Evolutionary conservation across 2,113 vertebrate species (phyloP), one percentile per base, ranked within the genome.

Genomic region (Silurus meridionalis): DNA sequence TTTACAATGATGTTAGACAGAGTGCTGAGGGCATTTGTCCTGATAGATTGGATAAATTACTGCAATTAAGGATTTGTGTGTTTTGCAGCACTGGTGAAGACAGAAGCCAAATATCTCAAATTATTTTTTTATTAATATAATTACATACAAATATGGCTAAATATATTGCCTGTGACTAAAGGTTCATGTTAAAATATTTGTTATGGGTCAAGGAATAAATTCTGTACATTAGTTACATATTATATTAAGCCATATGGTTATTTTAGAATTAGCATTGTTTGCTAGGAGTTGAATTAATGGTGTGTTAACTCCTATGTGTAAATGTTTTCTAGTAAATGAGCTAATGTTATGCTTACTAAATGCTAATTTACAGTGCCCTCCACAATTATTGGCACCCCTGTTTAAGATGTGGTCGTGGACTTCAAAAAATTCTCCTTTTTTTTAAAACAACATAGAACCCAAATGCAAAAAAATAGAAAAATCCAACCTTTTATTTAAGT

Each of bases 1-100:
- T 55, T 84, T 50, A 55, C 25, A 58, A 85, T 79, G 79, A 80
- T 84, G 53, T 80, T 53, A 80, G 53, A 66, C 82, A 57, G 37
- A 83, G 63, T 55, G 67, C 77, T 52, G 79, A 58, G 63, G 63
- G 60, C 19, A 55, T 23, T 55, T n/a, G 21, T 55, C 50, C 74
- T 87, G 86, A 87, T 74, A 78, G 53, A 83, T 58, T 71, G 78
- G 21, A 80, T 53, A 50, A 60, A 80, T 77, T 37, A 53, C 86
- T 71, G 82, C 53, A 80, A 80, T 87, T 87, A 83, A 53, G 82
- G 50, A 28, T 78, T 83, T 78, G 74, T 83, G 71, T 66, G 72
- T 78, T 66, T 66, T 66, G 46, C 63, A 55, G 75, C 46, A 17
- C 14, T 13, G 21, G 21, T 66, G 61, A 69, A 63, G 15, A 10